Base-by-base conservation (phyloP, 2,888 invertebrate genomes). In the Capitulum mitella region DNA sequence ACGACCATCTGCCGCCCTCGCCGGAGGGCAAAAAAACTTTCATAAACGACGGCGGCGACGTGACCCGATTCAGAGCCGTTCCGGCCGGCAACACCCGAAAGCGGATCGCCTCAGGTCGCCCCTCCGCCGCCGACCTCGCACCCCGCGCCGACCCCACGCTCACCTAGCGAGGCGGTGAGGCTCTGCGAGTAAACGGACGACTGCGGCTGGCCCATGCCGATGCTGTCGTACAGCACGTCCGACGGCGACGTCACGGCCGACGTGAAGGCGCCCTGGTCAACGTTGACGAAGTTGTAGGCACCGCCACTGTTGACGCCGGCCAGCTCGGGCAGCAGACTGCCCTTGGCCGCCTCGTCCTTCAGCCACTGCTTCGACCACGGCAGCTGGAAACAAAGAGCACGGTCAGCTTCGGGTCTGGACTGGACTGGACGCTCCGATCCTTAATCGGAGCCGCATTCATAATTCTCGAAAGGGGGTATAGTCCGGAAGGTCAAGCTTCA, bases 331-430 rank as follows among this genome's bases (percentile, higher is more conserved):
- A 94, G 87, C 78, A 94, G 87, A 3, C 3, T 34, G 12, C 32
- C 61, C 87, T 94, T 94, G 88, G 94, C 93, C 85, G 94, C 94
- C 86, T 95, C 94, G 86, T 95, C 94, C 85, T 94, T 91, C 86
- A 92, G 93, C 77, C 81, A 81, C 94, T 94, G 94, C 88, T 95
- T 95, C 81, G 91, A 90, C 82, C 94, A 92, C 89, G 94, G 94
- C 82, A 92, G 89, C 92, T 92, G 88, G 83, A 84, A 64, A 51
- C n/a, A n/a, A n/a, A n/a, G n/a, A n/a, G n/a, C n/a, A n/a, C n/a
- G n/a, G n/a, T n/a, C n/a, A n/a, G n/a, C n/a, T n/a, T n/a, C n/a
- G n/a, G n/a, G n/a, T n/a, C n/a, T n/a, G n/a, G n/a, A n/a, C n/a
- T n/a, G n/a, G n/a, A n/a, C n/a, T n/a, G n/a, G n/a, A n/a, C n/a